Evolutionary conservation across 2,113 vertebrate species (phyloP).

Genomic region (Poeciliopsis occidentalis): DNA sequence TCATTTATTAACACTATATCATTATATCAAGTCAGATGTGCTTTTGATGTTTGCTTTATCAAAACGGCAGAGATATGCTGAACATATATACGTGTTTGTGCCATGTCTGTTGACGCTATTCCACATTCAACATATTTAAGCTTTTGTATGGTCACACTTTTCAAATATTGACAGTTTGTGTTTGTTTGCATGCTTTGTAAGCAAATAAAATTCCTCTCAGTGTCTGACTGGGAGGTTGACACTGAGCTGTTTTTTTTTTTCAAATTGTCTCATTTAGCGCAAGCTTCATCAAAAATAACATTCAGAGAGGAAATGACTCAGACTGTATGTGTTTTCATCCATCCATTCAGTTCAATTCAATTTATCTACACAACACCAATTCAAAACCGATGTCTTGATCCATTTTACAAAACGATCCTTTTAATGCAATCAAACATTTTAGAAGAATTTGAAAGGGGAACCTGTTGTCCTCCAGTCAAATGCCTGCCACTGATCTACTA

Average conservation of each 20-base stretch:
- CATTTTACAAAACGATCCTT: too few species aligned
- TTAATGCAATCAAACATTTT: too few species aligned
- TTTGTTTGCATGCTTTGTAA: slow-evolving; percentile 51
- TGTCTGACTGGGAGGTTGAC: not conserved
- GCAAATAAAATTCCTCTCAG: slow-evolving; percentile 40
- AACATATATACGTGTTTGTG: slow-evolving; percentile 8
- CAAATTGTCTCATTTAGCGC: not conserved
- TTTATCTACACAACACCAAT: too few species aligned
- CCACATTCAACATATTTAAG: slow-evolving; percentile 11
- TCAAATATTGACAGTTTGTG: slow-evolving; percentile 19
- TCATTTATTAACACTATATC: slow-evolving; percentile 7
- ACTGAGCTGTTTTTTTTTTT: not conserved
- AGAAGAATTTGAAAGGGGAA: not conserved
- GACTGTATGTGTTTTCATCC: too few species aligned
- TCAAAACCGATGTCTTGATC: too few species aligned
- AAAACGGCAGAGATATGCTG: slow-evolving; percentile 6
- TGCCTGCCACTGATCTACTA: not conserved
- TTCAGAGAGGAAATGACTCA: not conserved
- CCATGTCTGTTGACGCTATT: slow-evolving; percentile 13
- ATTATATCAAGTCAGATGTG: slow-evolving; percentile 11
- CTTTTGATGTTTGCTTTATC: slow-evolving; percentile 23
- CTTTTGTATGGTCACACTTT: slow-evolving; percentile 20
- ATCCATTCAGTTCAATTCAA: too few species aligned
- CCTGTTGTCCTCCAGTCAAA: not conserved
- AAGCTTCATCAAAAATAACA: not conserved